Percentiles rank a stretch among this genome's conserved stretches.
Conservation (phyloP, 2,113 vertebrate species). For the Pomatostomus ruficeps region DNA sequence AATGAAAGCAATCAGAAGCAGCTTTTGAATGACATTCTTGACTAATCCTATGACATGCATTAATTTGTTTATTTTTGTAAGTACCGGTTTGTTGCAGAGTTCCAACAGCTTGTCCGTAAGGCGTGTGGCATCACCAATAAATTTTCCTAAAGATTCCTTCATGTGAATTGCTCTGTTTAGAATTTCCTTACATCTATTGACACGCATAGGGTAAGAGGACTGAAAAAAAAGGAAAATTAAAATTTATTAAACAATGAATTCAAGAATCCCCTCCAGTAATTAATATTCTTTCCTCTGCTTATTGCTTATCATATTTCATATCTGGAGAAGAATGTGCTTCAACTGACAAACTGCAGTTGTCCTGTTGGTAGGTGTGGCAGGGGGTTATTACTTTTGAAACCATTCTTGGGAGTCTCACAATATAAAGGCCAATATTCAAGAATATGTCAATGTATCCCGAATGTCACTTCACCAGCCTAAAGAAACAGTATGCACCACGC, state of each 20-base stretch:
- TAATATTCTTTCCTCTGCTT: neutral
- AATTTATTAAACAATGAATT: neutral
- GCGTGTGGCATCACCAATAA: slow-evolving; percentile 89
- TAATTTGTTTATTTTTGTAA: neutral
- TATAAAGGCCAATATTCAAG: neutral
- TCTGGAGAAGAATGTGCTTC: neutral
- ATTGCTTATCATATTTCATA: neutral
- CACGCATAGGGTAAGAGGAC: slow-evolving; percentile 92
- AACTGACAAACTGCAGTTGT: neutral
- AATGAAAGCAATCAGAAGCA: neutral
- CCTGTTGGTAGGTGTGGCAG: accelerated
- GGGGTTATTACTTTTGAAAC: neutral
- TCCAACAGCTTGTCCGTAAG: slow-evolving; percentile 94
- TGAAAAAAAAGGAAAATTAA: slow-evolving; percentile 55
- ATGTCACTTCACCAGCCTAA: neutral
- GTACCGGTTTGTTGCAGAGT: slow-evolving; percentile 94
- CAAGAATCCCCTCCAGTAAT: neutral
- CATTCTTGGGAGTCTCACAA: neutral
- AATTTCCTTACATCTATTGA: slow-evolving; percentile 95
- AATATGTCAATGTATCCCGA: neutral
- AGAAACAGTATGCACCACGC: neutral
- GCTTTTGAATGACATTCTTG: neutral
- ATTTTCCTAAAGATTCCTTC: slow-evolving; percentile 88
- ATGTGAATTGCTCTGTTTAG: slow-evolving; percentile 87
- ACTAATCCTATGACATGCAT: neutral